These are phyloP conservation scores for Euphydryas editha DNA, from an alignment of 2,888 invertebrate genomes.

Conservation along the genomic window DNA sequence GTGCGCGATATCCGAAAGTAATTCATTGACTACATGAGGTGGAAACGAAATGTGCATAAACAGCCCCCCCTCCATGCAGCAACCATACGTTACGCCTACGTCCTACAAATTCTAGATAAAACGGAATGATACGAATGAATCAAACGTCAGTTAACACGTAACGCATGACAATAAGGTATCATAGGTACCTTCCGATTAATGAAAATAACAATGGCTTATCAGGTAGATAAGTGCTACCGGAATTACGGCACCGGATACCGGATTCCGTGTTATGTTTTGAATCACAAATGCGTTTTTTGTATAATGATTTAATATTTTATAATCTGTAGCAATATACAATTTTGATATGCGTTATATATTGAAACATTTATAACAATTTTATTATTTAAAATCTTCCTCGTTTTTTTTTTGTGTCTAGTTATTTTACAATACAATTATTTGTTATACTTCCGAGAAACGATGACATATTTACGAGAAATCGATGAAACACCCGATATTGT, in stretches of 20 bases:
- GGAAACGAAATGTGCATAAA: conserved; percentile 55
- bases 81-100: conserved; percentile 56
- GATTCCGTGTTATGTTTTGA: conserved; percentile 18
- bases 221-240: conserved; percentile 32
- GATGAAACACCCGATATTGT: conserved; percentile 13
- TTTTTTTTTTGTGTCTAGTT: neutral
- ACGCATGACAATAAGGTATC: conserved; percentile 31
- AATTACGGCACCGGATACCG: conserved; percentile 20
- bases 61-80: conserved; percentile 48
- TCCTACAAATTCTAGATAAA: conserved; percentile 59
- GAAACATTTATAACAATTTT: neutral
- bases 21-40: conserved; percentile 57
- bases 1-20: conserved; percentile 55
- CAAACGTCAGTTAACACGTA: conserved; percentile 40
- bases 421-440: neutral
- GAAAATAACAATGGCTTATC: conserved; percentile 32
- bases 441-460: conserved; percentile 9
- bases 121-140: conserved; percentile 53
- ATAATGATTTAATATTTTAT: neutral
- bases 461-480: conserved; percentile 15
- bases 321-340: neutral
- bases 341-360: neutral
- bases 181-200: conserved; percentile 28
- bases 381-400: neutral
- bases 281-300: conserved; percentile 2